Percentiles rank a stretch among this genome's conserved stretches.
phyloP scores from a whole-genome alignment of 2,113 vertebrate species.

The human region GRCh38 chrX:118452501-118453000 shows the following conservation, averaged over 20 bases:
- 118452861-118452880: neutral
- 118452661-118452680: no score
- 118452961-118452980: neutral
- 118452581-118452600: no score
- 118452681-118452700: neutral
- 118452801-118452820: neutral
- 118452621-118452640: no score
- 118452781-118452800: neutral
- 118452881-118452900: neutral
- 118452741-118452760: slow-evolving; percentile 9
- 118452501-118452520: no score
- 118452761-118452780: neutral
- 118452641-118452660: no score
- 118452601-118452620: no score
- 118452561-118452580: no score
- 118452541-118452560: no score
- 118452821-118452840: neutral
- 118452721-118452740: neutral
- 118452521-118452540: no score
- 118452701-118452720: neutral
- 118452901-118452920: neutral
- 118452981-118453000: neutral
- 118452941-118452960: neutral
- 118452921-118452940: neutral
- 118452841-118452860: neutral